phyloP scores from a whole-genome alignment of 2,797 vertebrate genomes.

The Scolopax bukidnonensis region DNA sequence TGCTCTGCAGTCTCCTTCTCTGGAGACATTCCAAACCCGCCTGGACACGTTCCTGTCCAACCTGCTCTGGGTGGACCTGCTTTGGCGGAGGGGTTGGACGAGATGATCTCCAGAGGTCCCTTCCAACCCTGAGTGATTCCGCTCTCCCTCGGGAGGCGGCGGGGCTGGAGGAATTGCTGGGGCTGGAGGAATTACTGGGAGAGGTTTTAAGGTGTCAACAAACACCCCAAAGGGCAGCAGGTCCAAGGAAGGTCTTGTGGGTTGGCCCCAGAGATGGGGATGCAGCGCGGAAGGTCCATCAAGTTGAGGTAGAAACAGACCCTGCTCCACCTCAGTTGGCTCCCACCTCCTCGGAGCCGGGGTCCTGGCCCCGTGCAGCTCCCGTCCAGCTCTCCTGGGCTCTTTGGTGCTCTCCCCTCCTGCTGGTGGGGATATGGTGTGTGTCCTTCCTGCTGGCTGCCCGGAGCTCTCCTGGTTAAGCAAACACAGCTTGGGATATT shows the following conservation, averaged over 20 bases:
- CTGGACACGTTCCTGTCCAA: no score
- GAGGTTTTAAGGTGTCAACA: not conserved
- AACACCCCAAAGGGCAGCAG: not conserved
- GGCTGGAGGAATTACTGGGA: not conserved
- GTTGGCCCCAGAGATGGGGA: not conserved
- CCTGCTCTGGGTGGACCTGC: no score
- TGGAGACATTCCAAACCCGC: no score
- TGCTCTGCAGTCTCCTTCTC: not conserved
- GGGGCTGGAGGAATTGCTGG: not conserved
- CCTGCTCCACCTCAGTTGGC: fast-evolving
- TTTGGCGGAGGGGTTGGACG: no score
- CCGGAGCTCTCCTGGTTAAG: conserved; percentile 58
- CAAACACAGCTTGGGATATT: conserved; percentile 55
- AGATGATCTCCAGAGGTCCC: no score
- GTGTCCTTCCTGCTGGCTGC: not conserved
- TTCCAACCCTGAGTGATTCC: no score
- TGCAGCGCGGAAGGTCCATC: not conserved
- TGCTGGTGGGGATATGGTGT: not conserved
- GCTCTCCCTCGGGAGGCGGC: not conserved
- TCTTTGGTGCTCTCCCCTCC: not conserved
- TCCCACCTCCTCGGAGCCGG: not conserved
- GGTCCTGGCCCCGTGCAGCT: fast-evolving
- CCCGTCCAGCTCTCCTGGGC: fast-evolving
- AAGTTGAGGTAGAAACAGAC: fast-evolving
- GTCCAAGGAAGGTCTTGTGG: not conserved